Conservation (phyloP, 2,113 vertebrate species). For the Nymphicus hollandicus region DNA sequence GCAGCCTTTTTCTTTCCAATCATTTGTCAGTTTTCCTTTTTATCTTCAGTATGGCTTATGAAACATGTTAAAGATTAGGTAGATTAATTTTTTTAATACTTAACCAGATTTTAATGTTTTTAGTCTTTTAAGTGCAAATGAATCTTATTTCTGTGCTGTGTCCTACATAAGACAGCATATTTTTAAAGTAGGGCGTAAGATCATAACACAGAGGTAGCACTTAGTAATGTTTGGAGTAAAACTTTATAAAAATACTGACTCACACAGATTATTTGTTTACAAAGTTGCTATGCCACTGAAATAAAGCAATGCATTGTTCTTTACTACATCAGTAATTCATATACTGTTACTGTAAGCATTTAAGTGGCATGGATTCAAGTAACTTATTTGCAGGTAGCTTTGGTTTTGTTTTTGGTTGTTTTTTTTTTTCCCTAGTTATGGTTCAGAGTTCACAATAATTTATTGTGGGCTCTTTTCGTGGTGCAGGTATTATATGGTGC, state of each 20-base stretch:
- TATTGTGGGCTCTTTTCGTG: not conserved
- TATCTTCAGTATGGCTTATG: not conserved
- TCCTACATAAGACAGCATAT: fast-evolving
- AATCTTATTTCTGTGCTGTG: not conserved
- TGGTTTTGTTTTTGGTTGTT: not conserved
- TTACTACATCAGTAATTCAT: not conserved
- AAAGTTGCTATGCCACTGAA: not conserved
- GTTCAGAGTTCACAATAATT: not conserved
- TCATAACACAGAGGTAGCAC: not conserved
- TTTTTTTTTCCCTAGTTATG: not conserved
- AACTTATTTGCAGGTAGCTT: not conserved
- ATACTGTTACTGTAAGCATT: not conserved
- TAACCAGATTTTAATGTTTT: not conserved
- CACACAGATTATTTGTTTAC: not conserved
- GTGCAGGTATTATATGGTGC: too few species aligned
- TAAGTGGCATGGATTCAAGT: not conserved
- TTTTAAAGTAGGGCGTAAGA: not conserved
- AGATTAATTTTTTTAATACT: not conserved
- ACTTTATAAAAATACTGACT: not conserved
- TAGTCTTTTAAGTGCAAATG: not conserved
- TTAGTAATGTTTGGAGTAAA: not conserved
- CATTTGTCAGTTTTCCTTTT: not conserved
- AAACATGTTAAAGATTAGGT: not conserved
- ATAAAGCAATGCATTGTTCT: not conserved
- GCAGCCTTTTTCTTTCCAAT: not conserved